Evolutionary conservation across 2,113 vertebrate species (phyloP).

Genomic region (Hystrix brachyura): DNA sequence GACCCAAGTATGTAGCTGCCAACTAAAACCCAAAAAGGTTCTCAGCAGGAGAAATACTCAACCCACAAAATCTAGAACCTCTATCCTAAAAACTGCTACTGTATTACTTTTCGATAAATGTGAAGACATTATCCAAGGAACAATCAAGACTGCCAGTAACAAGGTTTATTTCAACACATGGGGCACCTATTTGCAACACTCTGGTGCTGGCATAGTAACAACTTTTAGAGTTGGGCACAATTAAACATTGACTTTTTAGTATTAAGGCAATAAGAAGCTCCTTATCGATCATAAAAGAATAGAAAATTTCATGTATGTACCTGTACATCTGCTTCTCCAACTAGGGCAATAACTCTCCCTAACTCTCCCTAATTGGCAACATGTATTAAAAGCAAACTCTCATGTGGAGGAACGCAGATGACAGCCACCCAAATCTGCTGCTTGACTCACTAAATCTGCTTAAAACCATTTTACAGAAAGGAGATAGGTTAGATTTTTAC

Average conservation of each 20-base stretch:
- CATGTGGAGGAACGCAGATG: not conserved
- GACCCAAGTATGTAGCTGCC: not conserved
- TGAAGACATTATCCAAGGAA: not conserved
- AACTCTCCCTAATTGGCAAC: not conserved
- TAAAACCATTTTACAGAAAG: conserved; percentile 13
- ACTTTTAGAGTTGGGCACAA: not conserved
- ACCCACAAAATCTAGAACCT: not conserved
- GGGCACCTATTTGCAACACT: not conserved
- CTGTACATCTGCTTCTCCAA: conserved; percentile 38
- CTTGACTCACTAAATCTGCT: conserved; percentile 11
- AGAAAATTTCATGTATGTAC: conserved; percentile 36
- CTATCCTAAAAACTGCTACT: not conserved
- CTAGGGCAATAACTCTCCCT: not conserved
- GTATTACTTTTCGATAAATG: not conserved
- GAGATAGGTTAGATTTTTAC: not conserved
- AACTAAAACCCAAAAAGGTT: not conserved
- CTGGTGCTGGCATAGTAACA: not conserved
- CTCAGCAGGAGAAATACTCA: conserved; percentile 23
- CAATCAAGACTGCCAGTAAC: not conserved
- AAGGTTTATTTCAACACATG: conserved; percentile 33
- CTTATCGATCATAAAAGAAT: not conserved
- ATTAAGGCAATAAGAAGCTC: conserved; percentile 49
- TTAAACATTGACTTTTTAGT: conserved; percentile 5
- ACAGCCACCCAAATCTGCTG: not conserved
- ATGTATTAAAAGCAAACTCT: conserved; percentile 32